These are phyloP conservation scores for Poeciliopsis presidionis DNA, from an alignment of 2,797 vertebrate species.

Conservation along the genomic window DNA sequence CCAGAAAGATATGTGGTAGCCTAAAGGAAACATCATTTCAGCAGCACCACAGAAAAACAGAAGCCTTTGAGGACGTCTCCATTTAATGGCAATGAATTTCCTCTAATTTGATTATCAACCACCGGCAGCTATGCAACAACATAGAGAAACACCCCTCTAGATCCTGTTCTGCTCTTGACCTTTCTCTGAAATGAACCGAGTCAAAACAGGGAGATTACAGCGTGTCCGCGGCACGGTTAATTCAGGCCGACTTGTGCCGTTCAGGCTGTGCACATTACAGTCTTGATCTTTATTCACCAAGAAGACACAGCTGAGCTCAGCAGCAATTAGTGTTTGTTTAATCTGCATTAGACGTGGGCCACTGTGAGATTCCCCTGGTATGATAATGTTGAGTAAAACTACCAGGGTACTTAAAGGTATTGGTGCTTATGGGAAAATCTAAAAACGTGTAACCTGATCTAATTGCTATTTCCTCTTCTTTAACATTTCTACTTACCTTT, in stretches of 20 bases:
- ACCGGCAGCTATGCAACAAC: slow-evolving; percentile 30
- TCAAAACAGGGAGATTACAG: slow-evolving; percentile 22
- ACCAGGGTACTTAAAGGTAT: not conserved
- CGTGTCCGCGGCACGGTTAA: not conserved
- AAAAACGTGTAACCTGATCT: not conserved
- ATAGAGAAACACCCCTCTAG: slow-evolving; percentile 32
- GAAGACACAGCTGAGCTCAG: slow-evolving; percentile 2
- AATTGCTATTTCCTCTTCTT: not conserved
- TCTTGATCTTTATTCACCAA: slow-evolving; percentile 8
- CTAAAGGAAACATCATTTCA: slow-evolving; percentile 54
- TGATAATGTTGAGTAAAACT: not conserved
- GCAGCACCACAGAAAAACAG: slow-evolving; percentile 26
- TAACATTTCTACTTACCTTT: not conserved
- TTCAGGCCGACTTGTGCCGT: slow-evolving; percentile 13
- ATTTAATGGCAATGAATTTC: slow-evolving; percentile 55
- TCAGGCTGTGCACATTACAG: slow-evolving; percentile 8
- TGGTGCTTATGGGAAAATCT: not conserved
- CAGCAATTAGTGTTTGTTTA: not conserved
- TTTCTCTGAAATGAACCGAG: slow-evolving; percentile 40
- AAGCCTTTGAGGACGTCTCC: slow-evolving; percentile 45
- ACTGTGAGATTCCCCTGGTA: not conserved
- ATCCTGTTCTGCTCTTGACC: slow-evolving; percentile 58
- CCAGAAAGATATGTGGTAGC: slow-evolving; percentile 50
- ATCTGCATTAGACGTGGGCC: slow-evolving; percentile 3
- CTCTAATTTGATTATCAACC: slow-evolving; percentile 62